These are phyloP conservation scores for Calliphora vicina DNA, from an alignment of 1,140 invertebrate species.

Conservation along the genomic window DNA sequence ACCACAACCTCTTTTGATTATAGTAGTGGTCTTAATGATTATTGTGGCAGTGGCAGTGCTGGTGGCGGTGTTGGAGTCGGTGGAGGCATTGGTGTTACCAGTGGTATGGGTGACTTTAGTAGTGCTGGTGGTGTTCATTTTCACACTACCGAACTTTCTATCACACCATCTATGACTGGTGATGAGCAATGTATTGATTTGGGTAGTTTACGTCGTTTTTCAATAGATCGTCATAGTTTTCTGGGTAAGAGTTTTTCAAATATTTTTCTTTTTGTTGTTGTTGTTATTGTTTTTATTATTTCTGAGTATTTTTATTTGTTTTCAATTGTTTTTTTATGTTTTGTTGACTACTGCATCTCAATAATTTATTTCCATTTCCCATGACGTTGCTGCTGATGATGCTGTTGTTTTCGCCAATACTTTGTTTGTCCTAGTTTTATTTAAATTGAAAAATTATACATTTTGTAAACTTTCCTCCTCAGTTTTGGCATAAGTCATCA, in stretches of 20 bases:
- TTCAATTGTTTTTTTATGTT: not conserved
- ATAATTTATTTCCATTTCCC: not conserved
- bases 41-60: not conserved
- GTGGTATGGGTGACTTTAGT: conserved; percentile 23
- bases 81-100: conserved; percentile 41
- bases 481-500: not conserved
- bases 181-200: conserved; percentile 62
- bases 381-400: not conserved
- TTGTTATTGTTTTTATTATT: conserved; percentile 3
- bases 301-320: not conserved
- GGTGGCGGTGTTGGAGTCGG: conserved; percentile 41
- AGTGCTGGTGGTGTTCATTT: conserved; percentile 42
- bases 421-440: not conserved
- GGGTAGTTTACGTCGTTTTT: conserved; percentile 60
- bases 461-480: not conserved
- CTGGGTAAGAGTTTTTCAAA: conserved; percentile 51
- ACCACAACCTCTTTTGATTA: not conserved
- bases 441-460: not conserved
- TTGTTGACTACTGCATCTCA: not conserved
- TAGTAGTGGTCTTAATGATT: not conserved
- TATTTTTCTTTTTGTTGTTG: not conserved
- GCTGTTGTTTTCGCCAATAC: not conserved
- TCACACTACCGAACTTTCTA: conserved; percentile 59
- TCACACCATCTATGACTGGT: conserved; percentile 57
- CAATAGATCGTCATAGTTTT: conserved; percentile 62